Percentiles rank a stretch among this genome's conserved stretches.
Evolutionary conservation across 2,113 vertebrate genomes (phyloP).

Genomic region (Saguinus midas): DNA sequence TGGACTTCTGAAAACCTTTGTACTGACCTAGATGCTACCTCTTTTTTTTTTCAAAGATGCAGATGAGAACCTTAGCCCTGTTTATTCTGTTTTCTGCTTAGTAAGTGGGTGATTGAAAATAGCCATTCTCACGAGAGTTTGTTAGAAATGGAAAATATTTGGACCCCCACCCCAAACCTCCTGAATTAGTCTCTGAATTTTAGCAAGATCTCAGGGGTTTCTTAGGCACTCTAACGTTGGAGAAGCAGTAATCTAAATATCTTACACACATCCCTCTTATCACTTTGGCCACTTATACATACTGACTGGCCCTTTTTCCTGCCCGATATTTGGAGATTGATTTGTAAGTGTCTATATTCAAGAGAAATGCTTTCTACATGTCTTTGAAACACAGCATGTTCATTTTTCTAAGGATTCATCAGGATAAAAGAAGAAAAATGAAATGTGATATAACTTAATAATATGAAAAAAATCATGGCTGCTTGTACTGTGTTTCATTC

Average conservation of each 20-base stretch:
- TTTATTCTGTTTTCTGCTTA: background rate
- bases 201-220: background rate
- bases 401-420: slow-evolving; percentile 39
- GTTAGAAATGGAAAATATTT: background rate
- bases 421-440: slow-evolving; percentile 65
- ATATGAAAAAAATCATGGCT: slow-evolving; percentile 72
- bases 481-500: slow-evolving; percentile 71
- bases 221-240: background rate
- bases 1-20: background rate
- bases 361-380: slow-evolving; percentile 36
- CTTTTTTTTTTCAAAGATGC: background rate
- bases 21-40: background rate
- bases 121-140: background rate
- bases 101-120: background rate
- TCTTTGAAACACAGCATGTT: slow-evolving; percentile 52
- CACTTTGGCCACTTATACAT: background rate
- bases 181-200: background rate
- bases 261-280: background rate
- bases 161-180: background rate
- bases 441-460: slow-evolving; percentile 68
- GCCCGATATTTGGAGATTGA: slow-evolving; percentile 41
- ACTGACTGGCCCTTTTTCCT: background rate
- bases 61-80: background rate
- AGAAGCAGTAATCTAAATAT: background rate
- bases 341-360: slow-evolving; percentile 41